A percentile compares a stretch with the other conserved stretches of the same genome.
Conservation (phyloP, 2,797 vertebrate species). For the Channa striata region DNA sequence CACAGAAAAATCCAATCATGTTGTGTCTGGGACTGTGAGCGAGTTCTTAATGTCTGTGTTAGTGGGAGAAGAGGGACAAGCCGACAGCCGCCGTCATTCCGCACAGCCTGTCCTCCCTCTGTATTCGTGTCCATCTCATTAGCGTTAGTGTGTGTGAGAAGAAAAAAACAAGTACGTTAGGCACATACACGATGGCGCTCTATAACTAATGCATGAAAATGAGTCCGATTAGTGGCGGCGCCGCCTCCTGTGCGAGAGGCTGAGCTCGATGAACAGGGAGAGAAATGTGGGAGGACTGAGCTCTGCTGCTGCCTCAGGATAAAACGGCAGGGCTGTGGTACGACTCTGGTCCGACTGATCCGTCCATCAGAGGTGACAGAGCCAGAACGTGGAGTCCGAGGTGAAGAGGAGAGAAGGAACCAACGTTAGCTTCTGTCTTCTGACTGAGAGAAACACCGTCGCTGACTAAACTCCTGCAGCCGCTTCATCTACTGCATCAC, state of each 20-base stretch:
- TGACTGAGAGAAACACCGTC: too few relatives aligned
- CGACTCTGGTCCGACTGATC: too few relatives aligned
- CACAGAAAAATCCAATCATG: slow-evolving; percentile 52
- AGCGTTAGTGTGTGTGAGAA: slow-evolving; percentile 2
- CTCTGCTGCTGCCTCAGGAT: slow-evolving; percentile 2
- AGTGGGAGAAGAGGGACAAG: background rate
- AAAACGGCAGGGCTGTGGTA: background rate
- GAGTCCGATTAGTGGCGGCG: slow-evolving; percentile 4
- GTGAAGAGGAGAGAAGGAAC: background rate
- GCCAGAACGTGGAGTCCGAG: too few relatives aligned
- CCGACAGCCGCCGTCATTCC: slow-evolving; percentile 8
- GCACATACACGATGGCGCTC: slow-evolving; percentile 1
- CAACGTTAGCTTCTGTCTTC: too few relatives aligned
- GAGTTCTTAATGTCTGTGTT: slow-evolving; percentile 3
- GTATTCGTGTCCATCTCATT: background rate
- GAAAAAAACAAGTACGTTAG: background rate
- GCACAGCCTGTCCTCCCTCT: background rate
- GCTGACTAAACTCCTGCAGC: too few relatives aligned
- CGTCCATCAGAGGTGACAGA: too few relatives aligned
- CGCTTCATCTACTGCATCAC: too few relatives aligned
- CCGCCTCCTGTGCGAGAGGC: background rate
- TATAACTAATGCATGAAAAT: slow-evolving; percentile 4
- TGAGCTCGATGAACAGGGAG: slow-evolving; percentile 10
- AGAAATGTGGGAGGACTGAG: slow-evolving; percentile 3
- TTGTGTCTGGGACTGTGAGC: slow-evolving; percentile 23